phyloP scores from a whole-genome alignment of 2,113 vertebrate genomes.

The Nestor notabilis region DNA sequence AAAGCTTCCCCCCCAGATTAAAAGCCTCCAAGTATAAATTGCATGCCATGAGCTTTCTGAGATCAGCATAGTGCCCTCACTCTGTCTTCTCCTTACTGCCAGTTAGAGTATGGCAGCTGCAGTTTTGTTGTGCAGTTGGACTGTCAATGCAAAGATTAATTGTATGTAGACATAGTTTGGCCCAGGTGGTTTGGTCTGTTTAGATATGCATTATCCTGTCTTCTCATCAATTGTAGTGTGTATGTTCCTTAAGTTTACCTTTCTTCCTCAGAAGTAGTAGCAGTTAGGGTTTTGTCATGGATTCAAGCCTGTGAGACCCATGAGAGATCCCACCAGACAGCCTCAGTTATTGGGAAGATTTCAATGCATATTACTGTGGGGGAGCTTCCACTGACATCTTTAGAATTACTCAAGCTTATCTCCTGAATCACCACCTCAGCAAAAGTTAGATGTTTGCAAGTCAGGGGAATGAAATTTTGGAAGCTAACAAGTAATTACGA shows the following conservation, averaged over 20 bases:
- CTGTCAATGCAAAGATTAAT: not conserved
- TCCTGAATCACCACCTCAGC: not conserved
- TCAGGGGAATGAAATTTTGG: not conserved
- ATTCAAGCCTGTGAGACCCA: not conserved
- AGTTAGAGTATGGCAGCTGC: not conserved
- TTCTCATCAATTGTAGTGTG: not conserved
- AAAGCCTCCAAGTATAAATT: not conserved
- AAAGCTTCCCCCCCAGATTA: not conserved
- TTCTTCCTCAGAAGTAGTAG: not conserved
- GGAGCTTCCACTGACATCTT: not conserved
- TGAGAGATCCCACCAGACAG: not conserved
- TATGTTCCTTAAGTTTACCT: not conserved
- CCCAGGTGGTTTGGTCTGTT: not conserved
- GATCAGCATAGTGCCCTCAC: not conserved
- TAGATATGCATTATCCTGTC: not conserved
- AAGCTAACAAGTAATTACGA: not conserved
- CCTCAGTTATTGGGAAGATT: not conserved
- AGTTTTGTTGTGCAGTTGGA: not conserved
- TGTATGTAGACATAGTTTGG: not conserved
- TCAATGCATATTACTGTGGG: not conserved
- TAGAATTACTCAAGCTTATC: not conserved
- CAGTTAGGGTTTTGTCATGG: not conserved
- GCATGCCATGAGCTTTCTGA: not conserved
- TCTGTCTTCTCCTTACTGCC: rapidly evolving
- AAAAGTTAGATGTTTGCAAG: not conserved